Percentiles rank a stretch among this genome's conserved stretches.
These are phyloP conservation scores for Macaria notata DNA, from an alignment of 2,888 invertebrate species.

Conservation along the genomic window DNA sequence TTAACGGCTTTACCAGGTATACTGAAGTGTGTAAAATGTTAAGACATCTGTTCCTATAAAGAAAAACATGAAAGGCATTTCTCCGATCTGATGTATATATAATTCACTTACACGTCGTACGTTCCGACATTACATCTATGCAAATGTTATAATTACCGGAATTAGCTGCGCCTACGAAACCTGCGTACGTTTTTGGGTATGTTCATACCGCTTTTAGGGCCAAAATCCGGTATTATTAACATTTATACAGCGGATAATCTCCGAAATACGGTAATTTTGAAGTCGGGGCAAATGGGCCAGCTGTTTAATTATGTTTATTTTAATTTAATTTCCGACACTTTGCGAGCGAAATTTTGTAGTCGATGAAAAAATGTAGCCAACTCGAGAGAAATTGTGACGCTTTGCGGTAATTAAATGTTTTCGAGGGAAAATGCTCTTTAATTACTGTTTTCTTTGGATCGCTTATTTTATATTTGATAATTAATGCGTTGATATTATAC, in stretches of 20 bases:
- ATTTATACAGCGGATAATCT: slow-evolving; percentile 54
- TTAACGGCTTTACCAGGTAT: too few species aligned
- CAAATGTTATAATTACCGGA: slow-evolving; percentile 59
- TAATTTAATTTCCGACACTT: slow-evolving; percentile 67
- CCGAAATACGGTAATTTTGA: slow-evolving; percentile 58
- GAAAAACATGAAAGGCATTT: too few species aligned
- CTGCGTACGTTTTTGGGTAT: slow-evolving; percentile 41
- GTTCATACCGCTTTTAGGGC: slow-evolving; percentile 30
- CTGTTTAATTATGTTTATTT: slow-evolving; percentile 73
- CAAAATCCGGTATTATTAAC: slow-evolving; percentile 56
- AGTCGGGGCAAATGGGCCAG: slow-evolving; percentile 60
- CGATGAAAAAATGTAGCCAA: slow-evolving; percentile 7
- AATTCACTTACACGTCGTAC: slow-evolving; percentile 26
- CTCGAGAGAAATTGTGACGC: not conserved
- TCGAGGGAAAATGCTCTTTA: too few species aligned
- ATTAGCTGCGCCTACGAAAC: slow-evolving; percentile 44
- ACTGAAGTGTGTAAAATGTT: too few species aligned
- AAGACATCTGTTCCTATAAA: too few species aligned
- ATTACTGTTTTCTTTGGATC: too few species aligned
- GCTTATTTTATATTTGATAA: too few species aligned
- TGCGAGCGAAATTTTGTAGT: slow-evolving; percentile 20
- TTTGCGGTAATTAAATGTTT: too few species aligned
- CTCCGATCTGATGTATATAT: slow-evolving; percentile 15
- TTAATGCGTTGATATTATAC: too few species aligned
- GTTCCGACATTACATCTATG: slow-evolving; percentile 47